These are phyloP conservation scores for Nerophis ophidion DNA, from an alignment of 2,113 vertebrate genomes.

Conservation along the genomic window DNA sequence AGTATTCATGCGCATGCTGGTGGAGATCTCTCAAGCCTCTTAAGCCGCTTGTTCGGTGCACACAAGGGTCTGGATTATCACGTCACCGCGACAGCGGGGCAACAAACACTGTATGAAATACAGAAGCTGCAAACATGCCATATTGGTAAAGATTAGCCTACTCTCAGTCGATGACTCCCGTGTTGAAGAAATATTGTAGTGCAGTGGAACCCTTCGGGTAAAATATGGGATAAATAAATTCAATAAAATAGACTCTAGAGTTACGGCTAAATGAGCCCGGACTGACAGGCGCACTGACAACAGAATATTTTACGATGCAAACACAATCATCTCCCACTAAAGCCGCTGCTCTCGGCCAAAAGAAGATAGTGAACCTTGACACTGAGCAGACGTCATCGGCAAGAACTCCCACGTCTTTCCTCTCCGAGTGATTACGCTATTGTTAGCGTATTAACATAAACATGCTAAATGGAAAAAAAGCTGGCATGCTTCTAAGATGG, in stretches of 20 bases:
- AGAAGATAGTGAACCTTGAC: conserved; percentile 35
- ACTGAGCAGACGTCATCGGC: conserved; percentile 31
- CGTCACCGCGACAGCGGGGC: too few relatives aligned
- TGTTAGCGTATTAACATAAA: too few relatives aligned
- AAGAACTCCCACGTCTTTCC: not conserved
- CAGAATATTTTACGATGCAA: conserved; percentile 27
- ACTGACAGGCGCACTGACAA: conserved; percentile 6
- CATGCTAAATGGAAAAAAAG: too few relatives aligned
- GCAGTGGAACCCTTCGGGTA: not conserved
- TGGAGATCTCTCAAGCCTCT: too few relatives aligned
- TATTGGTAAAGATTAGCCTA: too few relatives aligned
- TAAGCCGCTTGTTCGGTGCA: too few relatives aligned
- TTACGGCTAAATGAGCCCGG: too few relatives aligned
- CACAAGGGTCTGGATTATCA: too few relatives aligned
- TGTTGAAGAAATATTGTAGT: not conserved
- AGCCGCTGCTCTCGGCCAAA: not conserved
- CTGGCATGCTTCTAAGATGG: too few relatives aligned
- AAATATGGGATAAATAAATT: not conserved
- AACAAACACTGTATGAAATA: too few relatives aligned
- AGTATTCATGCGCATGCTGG: too few relatives aligned
- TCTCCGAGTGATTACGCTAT: not conserved
- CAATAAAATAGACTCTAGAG: not conserved
- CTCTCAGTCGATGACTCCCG: not conserved
- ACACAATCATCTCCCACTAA: conserved; percentile 7
- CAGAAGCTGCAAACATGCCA: too few relatives aligned